A percentile compares a stretch with the other conserved stretches of the same genome.
Evolutionary conservation across 1,140 invertebrate species (phyloP).

Genomic region (Caenorhabditis brenneri): DNA sequence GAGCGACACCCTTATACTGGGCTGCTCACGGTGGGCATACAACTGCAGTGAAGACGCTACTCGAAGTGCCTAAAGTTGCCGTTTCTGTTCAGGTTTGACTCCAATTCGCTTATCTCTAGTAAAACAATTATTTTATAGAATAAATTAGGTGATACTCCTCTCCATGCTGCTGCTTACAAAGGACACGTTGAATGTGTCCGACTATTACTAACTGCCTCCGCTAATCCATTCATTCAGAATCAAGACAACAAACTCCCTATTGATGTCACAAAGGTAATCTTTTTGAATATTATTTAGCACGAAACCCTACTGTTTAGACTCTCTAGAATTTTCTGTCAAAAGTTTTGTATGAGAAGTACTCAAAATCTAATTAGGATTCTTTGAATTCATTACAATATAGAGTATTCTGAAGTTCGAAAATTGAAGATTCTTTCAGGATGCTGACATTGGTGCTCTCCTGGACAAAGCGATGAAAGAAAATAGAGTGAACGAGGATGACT

Average conservation of each 20-base stretch:
- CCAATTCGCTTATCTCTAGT: background rate
- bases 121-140: slow-evolving; percentile 61
- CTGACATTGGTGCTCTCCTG: slow-evolving; percentile 72
- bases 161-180: slow-evolving; percentile 74
- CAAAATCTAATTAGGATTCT: no score
- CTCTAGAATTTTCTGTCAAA: no score
- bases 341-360: no score
- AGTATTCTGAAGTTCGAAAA: background rate
- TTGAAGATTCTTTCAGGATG: slow-evolving; percentile 45
- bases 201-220: slow-evolving; percentile 73
- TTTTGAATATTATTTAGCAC: no score
- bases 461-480: slow-evolving; percentile 66
- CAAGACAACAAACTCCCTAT: slow-evolving; percentile 74
- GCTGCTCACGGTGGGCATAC: slow-evolving; percentile 76
- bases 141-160: slow-evolving; percentile 74
- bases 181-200: slow-evolving; percentile 74
- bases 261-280: slow-evolving; percentile 73
- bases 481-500: slow-evolving; percentile 56
- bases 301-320: no score
- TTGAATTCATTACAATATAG: no score
- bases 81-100: slow-evolving; percentile 72
- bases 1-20: slow-evolving; percentile 79
- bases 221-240: slow-evolving; percentile 74
- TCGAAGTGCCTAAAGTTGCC: slow-evolving; percentile 70
- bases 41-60: slow-evolving; percentile 70